phyloP scores from a whole-genome alignment of 2,113 vertebrate genomes.

The Dasypus novemcinctus region DNA sequence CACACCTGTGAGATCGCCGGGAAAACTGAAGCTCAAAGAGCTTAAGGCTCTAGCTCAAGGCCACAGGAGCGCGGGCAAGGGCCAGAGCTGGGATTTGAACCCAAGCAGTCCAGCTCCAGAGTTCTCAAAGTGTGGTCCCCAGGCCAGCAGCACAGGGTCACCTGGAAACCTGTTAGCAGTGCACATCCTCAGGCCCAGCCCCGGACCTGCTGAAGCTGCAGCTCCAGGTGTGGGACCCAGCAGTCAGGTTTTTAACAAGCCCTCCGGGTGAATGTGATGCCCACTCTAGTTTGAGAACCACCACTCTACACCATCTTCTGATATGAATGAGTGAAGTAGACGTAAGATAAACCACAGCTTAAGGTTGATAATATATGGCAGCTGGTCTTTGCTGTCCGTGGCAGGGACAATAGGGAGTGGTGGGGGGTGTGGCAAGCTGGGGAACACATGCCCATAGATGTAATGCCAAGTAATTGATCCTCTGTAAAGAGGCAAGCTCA shows the following conservation, averaged over 20 bases:
- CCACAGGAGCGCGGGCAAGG: neutral
- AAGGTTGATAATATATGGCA: no score
- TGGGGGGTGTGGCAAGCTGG: neutral
- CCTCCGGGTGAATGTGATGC: neutral
- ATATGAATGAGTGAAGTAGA: neutral
- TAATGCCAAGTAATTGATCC: no score
- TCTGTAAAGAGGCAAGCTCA: neutral
- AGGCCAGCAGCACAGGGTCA: neutral
- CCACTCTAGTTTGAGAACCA: neutral
- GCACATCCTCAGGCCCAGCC: neutral
- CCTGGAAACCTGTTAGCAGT: neutral
- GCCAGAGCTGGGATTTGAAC: neutral
- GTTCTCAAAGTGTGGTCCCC: no score
- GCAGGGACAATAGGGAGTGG: neutral
- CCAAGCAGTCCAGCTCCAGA: no score
- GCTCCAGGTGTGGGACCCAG: neutral
- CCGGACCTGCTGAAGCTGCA: neutral
- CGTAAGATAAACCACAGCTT: neutral
- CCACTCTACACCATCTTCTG: neutral
- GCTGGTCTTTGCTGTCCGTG: neutral
- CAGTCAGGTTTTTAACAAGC: neutral
- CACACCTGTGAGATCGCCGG: neutral
- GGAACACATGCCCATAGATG: fast-evolving
- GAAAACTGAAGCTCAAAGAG: neutral
- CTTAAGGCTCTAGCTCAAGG: neutral